phyloP scores from a whole-genome alignment of 1,140 invertebrate species.

The Amphibalanus amphitrite region DNA sequence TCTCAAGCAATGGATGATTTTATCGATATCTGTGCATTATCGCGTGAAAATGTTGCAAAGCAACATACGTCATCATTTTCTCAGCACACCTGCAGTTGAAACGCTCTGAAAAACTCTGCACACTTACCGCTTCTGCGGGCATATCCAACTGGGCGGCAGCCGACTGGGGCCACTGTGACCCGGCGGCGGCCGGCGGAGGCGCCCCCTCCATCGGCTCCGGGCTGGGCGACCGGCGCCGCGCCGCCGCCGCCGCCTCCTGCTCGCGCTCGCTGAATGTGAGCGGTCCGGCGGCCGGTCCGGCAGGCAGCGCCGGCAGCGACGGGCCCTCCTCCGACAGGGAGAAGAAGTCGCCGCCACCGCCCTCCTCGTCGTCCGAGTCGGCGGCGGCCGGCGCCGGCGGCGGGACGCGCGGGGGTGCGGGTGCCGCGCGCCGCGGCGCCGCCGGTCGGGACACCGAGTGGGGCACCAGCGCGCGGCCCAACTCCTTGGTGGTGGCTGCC shows the following conservation, averaged over 20 bases:
- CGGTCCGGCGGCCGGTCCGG: neutral
- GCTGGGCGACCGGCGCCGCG: neutral
- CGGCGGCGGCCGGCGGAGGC: too few species aligned
- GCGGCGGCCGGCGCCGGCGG: neutral
- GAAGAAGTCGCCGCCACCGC: slow-evolving; percentile 15
- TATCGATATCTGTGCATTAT: too few species aligned
- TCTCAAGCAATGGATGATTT: too few species aligned
- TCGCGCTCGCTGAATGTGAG: neutral
- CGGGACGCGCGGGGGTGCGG: neutral
- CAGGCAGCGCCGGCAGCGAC: neutral
- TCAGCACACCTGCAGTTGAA: too few species aligned
- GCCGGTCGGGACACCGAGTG: slow-evolving; percentile 16
- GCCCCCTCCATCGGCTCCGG: neutral
- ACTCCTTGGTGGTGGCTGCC: slow-evolving; percentile 12
- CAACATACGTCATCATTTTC: too few species aligned
- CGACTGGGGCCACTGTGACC: neutral
- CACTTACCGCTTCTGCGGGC: too few species aligned
- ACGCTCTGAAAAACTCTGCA: too few species aligned
- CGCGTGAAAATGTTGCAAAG: too few species aligned
- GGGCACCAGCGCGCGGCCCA: slow-evolving; percentile 14
- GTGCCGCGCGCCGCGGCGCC: slow-evolving; percentile 4
- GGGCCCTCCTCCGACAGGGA: slow-evolving; percentile 11
- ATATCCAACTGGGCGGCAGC: neutral
- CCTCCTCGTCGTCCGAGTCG: slow-evolving; percentile 13
- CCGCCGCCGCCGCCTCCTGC: neutral